Evolutionary conservation across 2,797 vertebrate genomes (phyloP).

Genomic region (Capromys pilorides): DNA sequence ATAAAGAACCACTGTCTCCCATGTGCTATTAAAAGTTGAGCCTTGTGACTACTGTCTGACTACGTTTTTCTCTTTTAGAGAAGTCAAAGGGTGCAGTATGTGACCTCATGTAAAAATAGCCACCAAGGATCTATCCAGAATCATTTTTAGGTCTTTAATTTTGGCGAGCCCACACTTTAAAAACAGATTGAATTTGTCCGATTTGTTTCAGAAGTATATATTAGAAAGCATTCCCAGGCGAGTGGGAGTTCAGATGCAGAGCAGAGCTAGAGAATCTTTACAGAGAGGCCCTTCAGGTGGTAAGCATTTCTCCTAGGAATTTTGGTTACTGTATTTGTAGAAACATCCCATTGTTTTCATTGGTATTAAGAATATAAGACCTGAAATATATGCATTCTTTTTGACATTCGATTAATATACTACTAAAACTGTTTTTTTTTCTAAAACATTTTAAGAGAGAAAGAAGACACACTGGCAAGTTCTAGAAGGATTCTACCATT

Average conservation of each 20-base stretch:
- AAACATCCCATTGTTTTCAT: slow-evolving; percentile 48
- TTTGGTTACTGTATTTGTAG: slow-evolving; percentile 58
- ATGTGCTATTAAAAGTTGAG: slow-evolving; percentile 77
- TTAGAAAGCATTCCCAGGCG: slow-evolving; percentile 51
- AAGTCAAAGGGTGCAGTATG: slow-evolving; percentile 71
- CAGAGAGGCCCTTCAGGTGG: background rate
- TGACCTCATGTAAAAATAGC: slow-evolving; percentile 76
- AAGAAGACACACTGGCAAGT: slow-evolving; percentile 26
- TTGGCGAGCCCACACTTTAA: slow-evolving; percentile 72
- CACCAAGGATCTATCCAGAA: slow-evolving; percentile 58
- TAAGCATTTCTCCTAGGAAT: slow-evolving; percentile 55
- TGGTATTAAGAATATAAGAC: slow-evolving; percentile 19
- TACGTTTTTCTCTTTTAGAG: slow-evolving; percentile 73
- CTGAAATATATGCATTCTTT: slow-evolving; percentile 30
- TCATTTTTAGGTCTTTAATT: slow-evolving; percentile 81
- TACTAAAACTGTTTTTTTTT: slow-evolving; percentile 54
- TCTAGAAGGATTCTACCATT: slow-evolving; percentile 41
- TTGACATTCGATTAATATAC: slow-evolving; percentile 25
- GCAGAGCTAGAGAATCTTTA: slow-evolving; percentile 32
- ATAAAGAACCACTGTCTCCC: slow-evolving; percentile 56
- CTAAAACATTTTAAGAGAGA: slow-evolving; percentile 53
- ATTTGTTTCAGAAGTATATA: slow-evolving; percentile 73
- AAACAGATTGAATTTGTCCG: slow-evolving; percentile 73
- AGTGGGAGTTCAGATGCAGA: slow-evolving; percentile 11
- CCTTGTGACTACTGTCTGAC: slow-evolving; percentile 74